A percentile compares a stretch with the other conserved stretches of the same genome.
Evolutionary conservation across 2,797 vertebrate species (phyloP).

Genomic region (Chelon auratus): DNA sequence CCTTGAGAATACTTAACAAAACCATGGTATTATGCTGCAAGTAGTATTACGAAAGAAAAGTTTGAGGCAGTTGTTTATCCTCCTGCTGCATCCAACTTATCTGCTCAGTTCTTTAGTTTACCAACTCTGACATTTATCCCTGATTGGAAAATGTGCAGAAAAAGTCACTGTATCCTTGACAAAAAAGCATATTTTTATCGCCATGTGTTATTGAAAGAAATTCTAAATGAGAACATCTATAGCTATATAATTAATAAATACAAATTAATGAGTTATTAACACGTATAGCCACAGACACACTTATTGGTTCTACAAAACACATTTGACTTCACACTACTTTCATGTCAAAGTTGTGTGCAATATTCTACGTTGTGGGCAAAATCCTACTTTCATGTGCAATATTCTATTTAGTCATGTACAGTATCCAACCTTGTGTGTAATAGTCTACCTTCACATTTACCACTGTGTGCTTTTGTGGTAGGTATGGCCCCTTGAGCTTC

Average conservation of each 20-base stretch:
- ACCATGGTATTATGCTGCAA: neutral
- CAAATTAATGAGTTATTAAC: neutral
- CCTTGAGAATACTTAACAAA: neutral
- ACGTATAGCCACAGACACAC: neutral
- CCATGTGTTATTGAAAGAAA: neutral
- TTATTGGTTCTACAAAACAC: no score
- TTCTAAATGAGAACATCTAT: neutral
- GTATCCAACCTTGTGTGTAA: no score
- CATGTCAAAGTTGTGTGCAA: no score
- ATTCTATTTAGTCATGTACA: no score
- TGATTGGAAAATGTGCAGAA: no score
- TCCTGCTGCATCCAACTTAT: neutral
- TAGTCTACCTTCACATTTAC: no score
- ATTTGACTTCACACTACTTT: no score
- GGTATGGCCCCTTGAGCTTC: no score
- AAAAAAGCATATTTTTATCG: neutral
- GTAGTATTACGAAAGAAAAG: neutral
- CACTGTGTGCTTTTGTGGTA: no score
- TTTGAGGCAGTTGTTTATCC: no score
- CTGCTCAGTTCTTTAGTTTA: neutral
- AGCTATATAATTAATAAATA: neutral
- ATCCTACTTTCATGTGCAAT: no score
- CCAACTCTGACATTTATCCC: neutral
- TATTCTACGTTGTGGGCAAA: no score
- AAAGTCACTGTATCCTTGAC: neutral